Percentiles rank a stretch among this genome's conserved stretches.
Evolutionary conservation across 2,113 vertebrate genomes (phyloP).

Genomic region (Chlamydotis undulata): DNA sequence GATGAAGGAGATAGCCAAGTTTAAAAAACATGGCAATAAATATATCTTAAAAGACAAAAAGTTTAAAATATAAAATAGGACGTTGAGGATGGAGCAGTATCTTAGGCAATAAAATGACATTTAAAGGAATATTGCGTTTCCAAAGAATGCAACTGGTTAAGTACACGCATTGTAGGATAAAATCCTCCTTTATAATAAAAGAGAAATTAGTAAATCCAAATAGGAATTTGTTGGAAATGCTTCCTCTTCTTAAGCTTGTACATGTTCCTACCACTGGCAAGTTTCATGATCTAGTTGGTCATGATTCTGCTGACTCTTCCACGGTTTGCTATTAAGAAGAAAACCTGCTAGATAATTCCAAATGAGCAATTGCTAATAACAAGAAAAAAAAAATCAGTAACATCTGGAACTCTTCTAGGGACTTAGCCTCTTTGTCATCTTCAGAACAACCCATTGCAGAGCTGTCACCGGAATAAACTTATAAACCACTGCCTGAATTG

Average conservation of each 20-base stretch:
- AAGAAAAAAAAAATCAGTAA: constrained; percentile 7
- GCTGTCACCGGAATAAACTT: background rate
- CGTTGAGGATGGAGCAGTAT: background rate
- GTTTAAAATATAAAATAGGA: constrained; percentile 22
- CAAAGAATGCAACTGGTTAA: background rate
- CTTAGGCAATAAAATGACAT: background rate
- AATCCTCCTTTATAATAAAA: background rate
- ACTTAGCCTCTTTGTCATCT: background rate
- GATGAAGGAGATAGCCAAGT: constrained; percentile 72
- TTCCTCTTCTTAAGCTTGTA: background rate
- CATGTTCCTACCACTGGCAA: background rate
- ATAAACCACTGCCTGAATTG: background rate
- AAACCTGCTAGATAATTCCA: constrained; percentile 9
- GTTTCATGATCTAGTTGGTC: background rate
- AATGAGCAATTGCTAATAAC: constrained; percentile 22
- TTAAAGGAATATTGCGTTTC: background rate
- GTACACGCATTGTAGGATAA: background rate
- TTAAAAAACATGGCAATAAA: constrained; percentile 66
- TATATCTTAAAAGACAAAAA: constrained; percentile 52
- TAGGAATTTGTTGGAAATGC: background rate
- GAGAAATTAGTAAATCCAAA: background rate
- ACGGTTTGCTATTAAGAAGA: background rate
- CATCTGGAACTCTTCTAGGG: constrained; percentile 23
- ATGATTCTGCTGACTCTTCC: constrained; percentile 3
- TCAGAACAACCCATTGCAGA: background rate